Evolutionary conservation across 2,888 invertebrate species (phyloP).

Genomic region (Scaptomyza tumidula): DNA sequence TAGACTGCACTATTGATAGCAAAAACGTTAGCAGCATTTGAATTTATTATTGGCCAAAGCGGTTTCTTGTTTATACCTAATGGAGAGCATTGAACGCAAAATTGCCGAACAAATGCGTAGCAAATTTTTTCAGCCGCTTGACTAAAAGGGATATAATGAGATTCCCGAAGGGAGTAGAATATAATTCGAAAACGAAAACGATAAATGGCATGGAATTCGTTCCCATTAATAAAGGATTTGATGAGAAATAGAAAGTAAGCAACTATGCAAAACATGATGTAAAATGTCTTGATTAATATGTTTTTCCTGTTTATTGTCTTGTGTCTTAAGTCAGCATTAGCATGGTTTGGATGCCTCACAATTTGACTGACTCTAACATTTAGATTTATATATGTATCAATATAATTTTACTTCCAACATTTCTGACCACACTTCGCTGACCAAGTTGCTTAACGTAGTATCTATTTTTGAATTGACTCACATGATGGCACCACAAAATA

Average conservation of each 20-base stretch:
- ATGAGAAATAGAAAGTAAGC: not conserved
- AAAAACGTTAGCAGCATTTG: constrained; percentile 74
- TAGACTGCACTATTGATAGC: constrained; percentile 69
- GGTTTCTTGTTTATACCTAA: constrained; percentile 64
- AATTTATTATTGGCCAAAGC: constrained; percentile 73
- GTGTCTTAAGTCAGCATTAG: too few relatives aligned
- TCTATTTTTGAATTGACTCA: constrained; percentile 33
- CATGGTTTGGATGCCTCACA: constrained; percentile 30
- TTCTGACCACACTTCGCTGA: constrained; percentile 12
- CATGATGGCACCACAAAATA: constrained; percentile 51
- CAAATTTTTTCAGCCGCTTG: constrained; percentile 46
- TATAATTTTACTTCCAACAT: constrained; percentile 4
- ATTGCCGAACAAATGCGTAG: constrained; percentile 60
- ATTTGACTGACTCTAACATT: constrained; percentile 34
- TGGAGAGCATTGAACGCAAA: constrained; percentile 60
- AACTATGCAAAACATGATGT: not conserved
- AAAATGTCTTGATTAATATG: too few relatives aligned
- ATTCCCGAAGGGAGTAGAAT: constrained; percentile 31
- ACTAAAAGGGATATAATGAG: constrained; percentile 56
- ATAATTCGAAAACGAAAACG: not conserved
- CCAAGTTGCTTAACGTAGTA: not conserved
- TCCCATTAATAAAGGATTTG: not conserved
- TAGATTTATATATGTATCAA: constrained; percentile 20
- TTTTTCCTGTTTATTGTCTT: too few relatives aligned
- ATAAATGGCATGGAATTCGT: not conserved